These are phyloP conservation scores for Heliconius eleuchia DNA, from an alignment of 1,140 invertebrate genomes.

Conservation along the genomic window DNA sequence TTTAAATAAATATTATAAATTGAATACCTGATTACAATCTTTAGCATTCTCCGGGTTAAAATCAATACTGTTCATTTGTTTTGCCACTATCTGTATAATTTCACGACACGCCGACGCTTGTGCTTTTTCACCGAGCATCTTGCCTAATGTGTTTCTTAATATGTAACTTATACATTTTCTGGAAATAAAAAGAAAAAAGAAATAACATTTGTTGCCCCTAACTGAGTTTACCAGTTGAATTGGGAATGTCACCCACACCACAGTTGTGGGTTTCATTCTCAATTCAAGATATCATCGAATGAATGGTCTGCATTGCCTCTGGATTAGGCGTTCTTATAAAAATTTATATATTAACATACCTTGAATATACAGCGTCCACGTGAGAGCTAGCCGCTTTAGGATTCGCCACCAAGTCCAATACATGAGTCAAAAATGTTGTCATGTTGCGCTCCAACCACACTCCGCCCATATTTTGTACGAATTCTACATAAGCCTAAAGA, in stretches of 20 bases:
- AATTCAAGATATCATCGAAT: no score
- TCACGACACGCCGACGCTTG: slow-evolving; percentile 98
- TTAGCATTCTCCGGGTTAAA: slow-evolving; percentile 95
- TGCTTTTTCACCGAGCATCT: slow-evolving; percentile 97
- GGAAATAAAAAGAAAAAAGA: slow-evolving; percentile 19
- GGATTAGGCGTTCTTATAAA: no score
- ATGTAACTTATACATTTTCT: slow-evolving; percentile 98
- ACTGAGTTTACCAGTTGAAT: no score
- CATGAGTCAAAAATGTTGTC: slow-evolving; percentile 91
- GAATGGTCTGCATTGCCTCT: no score
- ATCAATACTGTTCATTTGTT: slow-evolving; percentile 97
- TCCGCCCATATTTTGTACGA: slow-evolving; percentile 95
- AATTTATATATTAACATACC: slow-evolving; percentile 41
- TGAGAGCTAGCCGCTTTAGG: slow-evolving; percentile 96
- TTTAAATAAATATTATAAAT: no score
- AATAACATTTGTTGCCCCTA: no score
- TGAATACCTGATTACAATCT: slow-evolving; percentile 88
- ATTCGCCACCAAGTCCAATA: slow-evolving; percentile 95
- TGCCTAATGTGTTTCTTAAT: slow-evolving; percentile 93
- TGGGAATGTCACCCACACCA: no score
- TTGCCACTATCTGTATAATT: slow-evolving; percentile 94
- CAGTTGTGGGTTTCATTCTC: no score
- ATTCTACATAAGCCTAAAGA: slow-evolving; percentile 94
- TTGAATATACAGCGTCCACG: slow-evolving; percentile 98
- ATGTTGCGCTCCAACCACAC: slow-evolving; percentile 97